phyloP scores from a whole-genome alignment of 2,797 vertebrate genomes.

The Pseudomugil gertrudae region DNA sequence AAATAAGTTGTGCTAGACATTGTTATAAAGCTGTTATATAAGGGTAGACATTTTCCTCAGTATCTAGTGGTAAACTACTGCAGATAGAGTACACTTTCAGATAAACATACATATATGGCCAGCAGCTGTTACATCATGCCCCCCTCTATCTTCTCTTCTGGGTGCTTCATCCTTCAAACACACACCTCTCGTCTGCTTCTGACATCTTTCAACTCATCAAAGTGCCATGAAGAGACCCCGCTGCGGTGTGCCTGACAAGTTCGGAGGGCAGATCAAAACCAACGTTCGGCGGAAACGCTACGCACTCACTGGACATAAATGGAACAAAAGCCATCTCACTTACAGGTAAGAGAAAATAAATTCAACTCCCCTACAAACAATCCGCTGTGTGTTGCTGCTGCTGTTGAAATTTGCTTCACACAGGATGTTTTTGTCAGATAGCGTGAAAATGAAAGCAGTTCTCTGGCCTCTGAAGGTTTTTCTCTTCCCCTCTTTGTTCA shows the following conservation, averaged over 20 bases:
- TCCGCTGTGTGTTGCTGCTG: neutral
- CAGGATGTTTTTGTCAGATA: neutral
- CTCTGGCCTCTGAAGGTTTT: too few species aligned
- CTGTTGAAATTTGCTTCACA: neutral
- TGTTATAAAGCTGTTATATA: neutral
- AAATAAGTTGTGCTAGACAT: neutral
- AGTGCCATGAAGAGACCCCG: slow-evolving; percentile 94
- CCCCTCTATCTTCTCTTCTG: slow-evolving; percentile 33
- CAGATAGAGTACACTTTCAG: neutral
- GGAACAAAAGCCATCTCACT: slow-evolving; percentile 81
- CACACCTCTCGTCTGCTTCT: slow-evolving; percentile 7
- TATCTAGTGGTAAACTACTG: neutral
- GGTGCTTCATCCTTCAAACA: slow-evolving; percentile 35
- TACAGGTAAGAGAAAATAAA: slow-evolving; percentile 76
- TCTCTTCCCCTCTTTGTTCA: slow-evolving; percentile 1
- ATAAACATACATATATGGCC: neutral
- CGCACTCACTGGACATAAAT: slow-evolving; percentile 84
- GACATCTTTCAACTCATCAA: slow-evolving; percentile 39
- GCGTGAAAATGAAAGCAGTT: slow-evolving; percentile 5
- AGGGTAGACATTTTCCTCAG: neutral
- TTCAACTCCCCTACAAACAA: too few species aligned
- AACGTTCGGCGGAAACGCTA: slow-evolving; percentile 91
- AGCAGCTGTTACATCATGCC: neutral
- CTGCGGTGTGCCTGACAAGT: slow-evolving; percentile 93
- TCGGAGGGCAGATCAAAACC: slow-evolving; percentile 89